Conservation (phyloP, 2,113 vertebrate genomes). For the Oenanthe oenanthe region DNA sequence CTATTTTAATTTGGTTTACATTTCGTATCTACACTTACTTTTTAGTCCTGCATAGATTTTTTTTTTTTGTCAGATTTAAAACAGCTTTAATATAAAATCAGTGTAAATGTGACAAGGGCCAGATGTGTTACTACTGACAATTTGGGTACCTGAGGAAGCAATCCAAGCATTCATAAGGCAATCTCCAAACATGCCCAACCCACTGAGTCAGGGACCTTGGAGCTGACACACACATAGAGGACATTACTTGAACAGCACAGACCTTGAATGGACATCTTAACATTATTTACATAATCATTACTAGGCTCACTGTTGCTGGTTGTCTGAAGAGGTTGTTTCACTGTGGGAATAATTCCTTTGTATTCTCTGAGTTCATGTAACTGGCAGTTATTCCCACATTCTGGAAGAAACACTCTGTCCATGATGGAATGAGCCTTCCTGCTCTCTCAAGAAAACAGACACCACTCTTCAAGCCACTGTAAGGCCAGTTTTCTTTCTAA, state of each 20-base stretch:
- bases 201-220: fast-evolving
- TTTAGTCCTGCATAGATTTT: background rate
- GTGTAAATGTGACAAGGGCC: background rate
- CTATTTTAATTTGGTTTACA: background rate
- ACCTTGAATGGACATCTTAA: slow-evolving; percentile 6
- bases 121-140: background rate
- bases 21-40: background rate
- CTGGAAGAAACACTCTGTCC: background rate
- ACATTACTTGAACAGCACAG: background rate
- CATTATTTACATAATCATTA: background rate
- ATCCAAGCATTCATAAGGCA: background rate
- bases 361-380: slow-evolving; percentile 7
- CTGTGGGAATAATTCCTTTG: background rate
- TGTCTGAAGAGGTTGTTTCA: slow-evolving; percentile 13
- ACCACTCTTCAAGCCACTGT: slow-evolving; percentile 25
- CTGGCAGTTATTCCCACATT: background rate
- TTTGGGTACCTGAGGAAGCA: background rate
- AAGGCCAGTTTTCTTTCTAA: slow-evolving; percentile 62
- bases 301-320: background rate
- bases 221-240: background rate
- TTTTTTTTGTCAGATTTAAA: background rate
- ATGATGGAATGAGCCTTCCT: background rate
- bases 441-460: slow-evolving; percentile 22
- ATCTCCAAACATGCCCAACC: background rate
- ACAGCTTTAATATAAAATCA: background rate